Conservation (phyloP, 1,140 invertebrate genomes). For the Coptotermes formosanus region DNA sequence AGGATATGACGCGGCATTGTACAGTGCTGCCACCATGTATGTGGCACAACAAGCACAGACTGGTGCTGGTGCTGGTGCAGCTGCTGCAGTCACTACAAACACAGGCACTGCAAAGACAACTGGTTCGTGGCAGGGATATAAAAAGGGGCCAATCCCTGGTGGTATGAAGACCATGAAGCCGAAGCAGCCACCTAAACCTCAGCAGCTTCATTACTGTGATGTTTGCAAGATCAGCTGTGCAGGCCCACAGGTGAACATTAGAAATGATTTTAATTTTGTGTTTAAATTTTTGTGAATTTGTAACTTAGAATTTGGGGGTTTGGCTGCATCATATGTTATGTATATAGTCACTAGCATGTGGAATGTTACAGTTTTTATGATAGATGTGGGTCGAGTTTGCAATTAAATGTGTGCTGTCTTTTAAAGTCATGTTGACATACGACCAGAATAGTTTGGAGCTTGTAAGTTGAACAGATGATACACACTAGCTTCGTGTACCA, state of each 20-base stretch:
- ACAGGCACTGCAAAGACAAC: slow-evolving; percentile 38
- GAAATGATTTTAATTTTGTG: too few species aligned
- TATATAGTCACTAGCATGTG: too few species aligned
- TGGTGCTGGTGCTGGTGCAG: slow-evolving; percentile 29
- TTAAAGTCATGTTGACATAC: too few species aligned
- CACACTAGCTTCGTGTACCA: too few species aligned
- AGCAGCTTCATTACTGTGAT: slow-evolving; percentile 92
- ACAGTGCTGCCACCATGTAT: slow-evolving; percentile 90
- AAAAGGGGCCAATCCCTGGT: slow-evolving; percentile 58
- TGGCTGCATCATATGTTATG: background rate
- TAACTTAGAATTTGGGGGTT: too few species aligned
- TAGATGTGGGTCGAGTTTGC: too few species aligned
- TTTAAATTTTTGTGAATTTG: too few species aligned
- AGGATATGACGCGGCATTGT: slow-evolving; percentile 88
- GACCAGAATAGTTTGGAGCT: too few species aligned
- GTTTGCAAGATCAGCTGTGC: slow-evolving; percentile 98
- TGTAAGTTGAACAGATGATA: too few species aligned
- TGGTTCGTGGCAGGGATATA: slow-evolving; percentile 65
- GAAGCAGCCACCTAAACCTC: slow-evolving; percentile 82
- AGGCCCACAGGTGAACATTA: slow-evolving; percentile 69
- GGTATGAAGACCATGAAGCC: slow-evolving; percentile 63
- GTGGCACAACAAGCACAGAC: slow-evolving; percentile 71
- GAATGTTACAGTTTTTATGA: too few species aligned
- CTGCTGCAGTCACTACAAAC: slow-evolving; percentile 25
- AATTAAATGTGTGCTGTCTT: too few species aligned